Percentiles rank a stretch among this genome's conserved stretches.
Conservation (phyloP, 2,113 vertebrate species). For the Recurvirostra avosetta region DNA sequence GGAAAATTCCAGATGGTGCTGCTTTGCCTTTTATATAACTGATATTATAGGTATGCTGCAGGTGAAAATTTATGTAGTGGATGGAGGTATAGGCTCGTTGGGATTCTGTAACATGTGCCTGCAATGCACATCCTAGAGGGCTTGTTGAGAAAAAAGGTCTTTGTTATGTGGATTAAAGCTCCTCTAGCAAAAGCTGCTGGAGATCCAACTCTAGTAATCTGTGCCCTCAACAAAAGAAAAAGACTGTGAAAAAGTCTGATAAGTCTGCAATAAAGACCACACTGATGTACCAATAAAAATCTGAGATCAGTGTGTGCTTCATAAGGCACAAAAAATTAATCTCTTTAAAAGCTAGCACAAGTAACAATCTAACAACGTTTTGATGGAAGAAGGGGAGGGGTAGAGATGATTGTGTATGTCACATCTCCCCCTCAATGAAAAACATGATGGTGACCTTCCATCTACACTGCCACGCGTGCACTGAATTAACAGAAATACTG, state of each 20-base stretch:
- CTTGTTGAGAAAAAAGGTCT: not conserved
- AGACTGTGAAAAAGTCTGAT: not conserved
- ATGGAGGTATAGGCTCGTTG: not conserved
- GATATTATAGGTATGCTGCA: not conserved
- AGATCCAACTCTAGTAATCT: not conserved
- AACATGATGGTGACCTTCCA: not conserved
- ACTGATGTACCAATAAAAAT: not conserved
- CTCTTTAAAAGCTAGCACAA: not conserved
- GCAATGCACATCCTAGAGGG: not conserved
- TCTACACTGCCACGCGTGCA: not conserved
- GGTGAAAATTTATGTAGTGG: not conserved
- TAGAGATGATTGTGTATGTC: not conserved
- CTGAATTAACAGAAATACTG: not conserved
- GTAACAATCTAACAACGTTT: not conserved
- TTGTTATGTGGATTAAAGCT: not conserved
- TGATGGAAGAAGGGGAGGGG: not conserved
- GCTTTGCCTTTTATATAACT: not conserved
- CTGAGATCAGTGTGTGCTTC: not conserved
- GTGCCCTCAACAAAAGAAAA: not conserved
- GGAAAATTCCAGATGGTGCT: not conserved
- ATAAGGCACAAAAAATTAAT: not conserved
- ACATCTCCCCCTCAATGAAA: not conserved
- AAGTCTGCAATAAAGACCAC: not conserved
- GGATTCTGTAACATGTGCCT: not conserved
- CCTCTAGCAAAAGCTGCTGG: not conserved